phyloP scores from a whole-genome alignment of 2,888 invertebrate species.

The Oasisia sp. region DNA sequence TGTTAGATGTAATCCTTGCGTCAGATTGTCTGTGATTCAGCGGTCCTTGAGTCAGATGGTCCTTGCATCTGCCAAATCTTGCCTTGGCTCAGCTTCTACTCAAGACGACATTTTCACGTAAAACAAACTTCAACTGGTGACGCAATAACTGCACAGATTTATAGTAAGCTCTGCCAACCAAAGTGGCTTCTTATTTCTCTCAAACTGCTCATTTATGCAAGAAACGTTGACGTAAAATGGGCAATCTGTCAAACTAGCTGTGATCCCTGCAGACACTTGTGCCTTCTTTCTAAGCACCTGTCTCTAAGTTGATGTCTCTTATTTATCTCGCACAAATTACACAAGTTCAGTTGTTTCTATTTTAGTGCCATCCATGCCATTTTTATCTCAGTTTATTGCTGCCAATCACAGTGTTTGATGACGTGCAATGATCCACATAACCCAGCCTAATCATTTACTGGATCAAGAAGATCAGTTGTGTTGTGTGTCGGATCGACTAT shows the following conservation, averaged over 20 bases:
- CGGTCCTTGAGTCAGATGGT: no score
- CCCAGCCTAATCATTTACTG: not conserved
- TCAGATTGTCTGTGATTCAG: no score
- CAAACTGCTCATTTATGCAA: constrained; percentile 11
- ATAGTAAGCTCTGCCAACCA: not conserved
- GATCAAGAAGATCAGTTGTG: not conserved
- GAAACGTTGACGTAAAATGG: not conserved
- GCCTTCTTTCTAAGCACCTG: not conserved
- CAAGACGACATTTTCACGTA: not conserved
- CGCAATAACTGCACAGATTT: not conserved
- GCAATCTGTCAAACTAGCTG: not conserved
- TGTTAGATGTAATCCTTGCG: no score
- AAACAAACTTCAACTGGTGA: not conserved
- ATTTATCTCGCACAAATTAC: not conserved
- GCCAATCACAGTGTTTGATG: not conserved
- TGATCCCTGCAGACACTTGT: not conserved
- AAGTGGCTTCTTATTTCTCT: not conserved
- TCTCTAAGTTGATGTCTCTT: not conserved
- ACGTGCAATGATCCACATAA: not conserved
- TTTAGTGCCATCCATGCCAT: not conserved
- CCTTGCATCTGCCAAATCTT: no score
- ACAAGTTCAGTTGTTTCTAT: not conserved
- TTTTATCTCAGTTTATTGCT: not conserved
- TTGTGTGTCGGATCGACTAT: not conserved
- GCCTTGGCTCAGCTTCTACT: no score